Percentiles rank a stretch among this genome's conserved stretches.
Evolutionary conservation across 1,140 invertebrate genomes (phyloP).

Genomic region (Zaprionus kolodkinae): DNA sequence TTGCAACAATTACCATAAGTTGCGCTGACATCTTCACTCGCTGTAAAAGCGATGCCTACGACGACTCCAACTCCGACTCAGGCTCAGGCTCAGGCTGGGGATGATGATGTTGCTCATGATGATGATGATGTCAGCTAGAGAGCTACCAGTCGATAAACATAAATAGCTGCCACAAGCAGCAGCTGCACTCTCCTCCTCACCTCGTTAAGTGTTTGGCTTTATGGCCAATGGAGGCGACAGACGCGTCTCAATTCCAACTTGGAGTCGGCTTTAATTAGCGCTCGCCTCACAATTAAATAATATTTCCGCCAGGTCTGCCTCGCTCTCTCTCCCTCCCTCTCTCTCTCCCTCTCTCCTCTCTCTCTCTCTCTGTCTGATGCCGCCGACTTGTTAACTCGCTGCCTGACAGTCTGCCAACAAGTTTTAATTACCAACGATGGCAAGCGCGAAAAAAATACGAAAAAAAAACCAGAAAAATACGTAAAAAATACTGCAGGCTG

Average conservation of each 20-base stretch:
- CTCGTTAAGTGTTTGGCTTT: constrained; percentile 77
- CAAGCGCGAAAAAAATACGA: constrained; percentile 41
- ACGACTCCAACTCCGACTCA: constrained; percentile 26
- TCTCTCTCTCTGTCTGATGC: constrained; percentile 50
- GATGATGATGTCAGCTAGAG: constrained; percentile 68
- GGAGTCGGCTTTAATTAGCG: constrained; percentile 73
- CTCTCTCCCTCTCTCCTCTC: background rate
- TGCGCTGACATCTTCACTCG: constrained; percentile 66
- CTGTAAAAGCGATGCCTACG: constrained; percentile 21
- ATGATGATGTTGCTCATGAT: constrained; percentile 49
- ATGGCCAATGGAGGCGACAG: constrained; percentile 66
- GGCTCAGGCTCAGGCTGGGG: background rate
- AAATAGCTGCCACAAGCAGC: constrained; percentile 63
- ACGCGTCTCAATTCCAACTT: constrained; percentile 31
- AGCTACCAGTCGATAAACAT: constrained; percentile 77
- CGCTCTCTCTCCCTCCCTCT: background rate
- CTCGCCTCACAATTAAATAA: constrained; percentile 77
- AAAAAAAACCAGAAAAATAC: background rate
- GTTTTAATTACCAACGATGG: constrained; percentile 72
- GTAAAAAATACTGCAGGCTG: constrained; percentile 8
- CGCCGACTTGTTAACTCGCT: constrained; percentile 79
- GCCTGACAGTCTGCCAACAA: constrained; percentile 81
- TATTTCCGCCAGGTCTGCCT: constrained; percentile 61
- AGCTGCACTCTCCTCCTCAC: constrained; percentile 1
- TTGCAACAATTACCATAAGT: constrained; percentile 80